Evolutionary conservation across 2,113 vertebrate genomes (phyloP), one percentile per base, ranked within the genome.

Genomic region (Pelecanus crispus): DNA sequence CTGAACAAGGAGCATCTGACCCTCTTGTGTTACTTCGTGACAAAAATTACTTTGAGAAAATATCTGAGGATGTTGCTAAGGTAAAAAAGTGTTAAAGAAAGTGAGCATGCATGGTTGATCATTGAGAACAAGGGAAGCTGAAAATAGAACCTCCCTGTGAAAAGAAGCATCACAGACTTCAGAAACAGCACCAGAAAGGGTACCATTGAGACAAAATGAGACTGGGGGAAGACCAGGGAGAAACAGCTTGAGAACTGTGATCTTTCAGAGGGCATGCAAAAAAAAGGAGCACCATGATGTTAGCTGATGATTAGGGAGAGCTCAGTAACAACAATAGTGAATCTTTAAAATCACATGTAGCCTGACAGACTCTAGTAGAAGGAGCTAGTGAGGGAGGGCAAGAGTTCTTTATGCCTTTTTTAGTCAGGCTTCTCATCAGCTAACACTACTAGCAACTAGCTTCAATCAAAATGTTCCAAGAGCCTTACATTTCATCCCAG

Each of bases 121-220:
- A 92, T 36, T 73, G 92, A 96, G 96, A 97, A 86, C 70, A 85
- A 90, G 93, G 34, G 81, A 82, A 90, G 62, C 53, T 49, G 62
- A 94, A 96, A 97, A 97, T 93, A 97, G 93, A 96, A 87, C 17
- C 58, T 96, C 66, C 81, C 85, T 80, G 58, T 83, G 74, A 88
- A 93, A 94, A 96, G 84, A 67, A 79, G 81, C 49, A 86, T 56
- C 65, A 67, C 53, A 61, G 74, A 31, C 85, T 92, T 85, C 87
- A 95, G 92, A 96, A 67, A 81, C 56, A 68, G 84, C 87, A 77
- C 11, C 84, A 80, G 74, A 91, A 92, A 90, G 70, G 42, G 58
- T 36, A 32, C 34, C 49, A 9, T 2, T 38, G 81, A 96, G 84
- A 70, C 42, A 81, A 86, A 94, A 82, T 24, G 65, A 84, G 81